A percentile compares a stretch with the other conserved stretches of the same genome.
phyloP scores from a whole-genome alignment of 1,140 invertebrate species.

The Heterodera carotae region DNA sequence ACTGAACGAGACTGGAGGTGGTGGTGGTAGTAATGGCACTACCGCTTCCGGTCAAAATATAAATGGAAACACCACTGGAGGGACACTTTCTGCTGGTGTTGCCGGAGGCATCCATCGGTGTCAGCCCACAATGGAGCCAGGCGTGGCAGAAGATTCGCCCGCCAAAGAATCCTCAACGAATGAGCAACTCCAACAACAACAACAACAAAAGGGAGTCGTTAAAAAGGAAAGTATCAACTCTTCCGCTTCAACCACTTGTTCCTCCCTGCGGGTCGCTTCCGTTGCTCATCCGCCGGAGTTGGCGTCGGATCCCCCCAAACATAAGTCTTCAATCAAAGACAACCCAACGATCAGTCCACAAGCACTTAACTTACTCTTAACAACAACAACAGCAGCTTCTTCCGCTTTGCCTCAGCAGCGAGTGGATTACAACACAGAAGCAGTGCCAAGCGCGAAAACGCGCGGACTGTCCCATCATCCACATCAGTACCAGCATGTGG shows the following conservation, averaged over 20 bases:
- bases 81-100: background rate
- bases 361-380: background rate
- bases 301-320: background rate
- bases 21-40: background rate
- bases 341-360: background rate
- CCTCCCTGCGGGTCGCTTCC: background rate
- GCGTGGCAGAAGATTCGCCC: background rate
- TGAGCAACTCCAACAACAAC: background rate
- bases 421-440: background rate
- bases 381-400: background rate
- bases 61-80: background rate
- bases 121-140: background rate
- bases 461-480: background rate
- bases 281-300: background rate
- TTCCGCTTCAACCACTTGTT: background rate
- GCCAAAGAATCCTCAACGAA: background rate
- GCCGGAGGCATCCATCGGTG: background rate
- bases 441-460: background rate
- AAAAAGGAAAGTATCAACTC: background rate
- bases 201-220: background rate
- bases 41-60: background rate
- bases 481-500: background rate
- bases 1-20: slow-evolving; percentile 8
- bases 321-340: background rate
- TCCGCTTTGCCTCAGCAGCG: background rate